Base-by-base conservation (phyloP, 1,140 invertebrate genomes). In the Chrysomallon squamiferum region DNA sequence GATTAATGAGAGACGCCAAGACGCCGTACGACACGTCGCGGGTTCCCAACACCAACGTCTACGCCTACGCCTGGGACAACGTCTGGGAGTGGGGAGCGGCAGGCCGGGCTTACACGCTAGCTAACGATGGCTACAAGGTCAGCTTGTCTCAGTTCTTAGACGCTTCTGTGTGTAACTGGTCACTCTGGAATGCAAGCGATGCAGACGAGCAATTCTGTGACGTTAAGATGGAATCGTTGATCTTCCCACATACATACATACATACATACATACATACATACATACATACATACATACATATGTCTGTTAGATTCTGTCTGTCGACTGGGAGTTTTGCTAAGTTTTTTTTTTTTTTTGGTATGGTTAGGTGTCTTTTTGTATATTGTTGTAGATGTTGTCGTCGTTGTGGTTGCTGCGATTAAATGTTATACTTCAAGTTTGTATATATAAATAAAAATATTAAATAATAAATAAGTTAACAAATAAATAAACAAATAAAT, bases 41-140 rank as follows among this genome's bases (percentile, higher is more conserved):
- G 9, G 6, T 52, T 22, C 29, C n/a, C 50, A 62, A 30, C 41
- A 64, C 22, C n/a, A 59, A 73, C 5, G 66, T 82, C 3, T 73
- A 73, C 33, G 76, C 52, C 20, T 75, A 81, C 61, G 71, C 76
- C 2, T 84, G 83, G 83, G 62, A 81, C 33, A 81, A 76, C 38
- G 71, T 81, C 0, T 82, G 74, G 76, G 83, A 84, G 59, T 76
- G 72, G 74, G 73, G 73, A 2, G 62, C 63, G 2, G 67, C 69
- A 9, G 66, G 73, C 32, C 56, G 81, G 25, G 77, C 82, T 0
- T 74, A 82, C 54, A 63, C 52, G 6, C 54, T 83, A 9, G 83
- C 82, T 22, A 84, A 84, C 54, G 52, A 58, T 22, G 78, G 74
- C 5, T 84, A 79, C 68, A 80, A 82, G 77, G 83, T 84, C 64